Base-by-base conservation (phyloP, 2,113 vertebrate genomes). In the Mesocricetus auratus region DNA sequence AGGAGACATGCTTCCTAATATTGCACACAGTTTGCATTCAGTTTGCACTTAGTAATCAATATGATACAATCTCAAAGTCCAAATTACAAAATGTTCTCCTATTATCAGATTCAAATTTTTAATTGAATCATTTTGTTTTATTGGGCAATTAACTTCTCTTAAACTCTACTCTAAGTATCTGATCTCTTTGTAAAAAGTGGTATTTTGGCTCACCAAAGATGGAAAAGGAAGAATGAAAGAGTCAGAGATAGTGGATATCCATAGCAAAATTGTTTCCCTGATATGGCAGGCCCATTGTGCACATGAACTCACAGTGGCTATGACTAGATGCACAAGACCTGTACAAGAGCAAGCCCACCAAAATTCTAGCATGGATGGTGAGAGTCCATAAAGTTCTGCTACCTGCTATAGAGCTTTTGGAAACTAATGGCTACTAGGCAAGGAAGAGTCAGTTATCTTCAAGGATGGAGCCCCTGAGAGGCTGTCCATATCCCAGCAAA, bases 101-200 rank as follows among this genome's bases (percentile, higher is more conserved):
- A 82, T 75, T 62, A 85, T 92, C 56, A 90, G 22, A 56, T 88
- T 90, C 1, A 56, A 66, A 69, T 2, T 45, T 90, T 78, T 50
- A 78, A 50, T 33, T 19, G 47, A 9, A 53, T 45, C 2, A 11
- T 66, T 64, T 85, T 85, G 29, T 47, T 85, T 66, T 85, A 45
- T 4, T 66, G 7, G 26, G 60, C 21, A 45, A 16, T 33, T 50
- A 74, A n/a, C 47, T 71, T 75, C 66, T 69, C 60, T 53, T 19
- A 50, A 91, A 90, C 21, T 33, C 1, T 42, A 90, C 62, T 68
- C 39, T 42, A 92, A 60, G 45, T 91, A 33, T 86, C 83, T 93
- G 29, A 92, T 66, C 92, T 86, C 31, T 90, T 90, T 29, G 64
- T 22, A 56, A 91, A 91, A 93, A 85, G 33, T 88, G 91, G 10